Conservation (phyloP, 2,888 invertebrate species). For the Drosophila sordidula region DNA sequence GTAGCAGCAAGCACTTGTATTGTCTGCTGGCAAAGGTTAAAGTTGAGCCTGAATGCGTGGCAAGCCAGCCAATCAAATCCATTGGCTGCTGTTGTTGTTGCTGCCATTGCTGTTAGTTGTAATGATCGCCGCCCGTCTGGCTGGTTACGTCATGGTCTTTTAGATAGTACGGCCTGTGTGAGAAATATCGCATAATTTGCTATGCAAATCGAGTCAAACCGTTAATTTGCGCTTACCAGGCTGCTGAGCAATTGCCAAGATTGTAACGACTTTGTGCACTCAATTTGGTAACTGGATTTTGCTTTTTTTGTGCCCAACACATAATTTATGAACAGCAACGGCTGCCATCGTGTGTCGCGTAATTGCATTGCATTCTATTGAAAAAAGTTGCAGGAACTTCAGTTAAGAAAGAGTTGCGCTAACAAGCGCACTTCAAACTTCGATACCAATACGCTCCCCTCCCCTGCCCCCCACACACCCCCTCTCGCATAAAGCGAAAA, state of each 20-base stretch:
- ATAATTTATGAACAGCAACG: constrained; percentile 68
- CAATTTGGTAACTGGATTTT: constrained; percentile 78
- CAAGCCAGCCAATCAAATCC: constrained; percentile 36
- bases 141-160: constrained; percentile 61
- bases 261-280: constrained; percentile 71
- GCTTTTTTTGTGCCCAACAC: constrained; percentile 15
- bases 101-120: constrained; percentile 21
- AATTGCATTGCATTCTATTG: constrained; percentile 47
- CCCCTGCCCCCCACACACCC: not conserved
- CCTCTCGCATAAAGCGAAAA: constrained; percentile 52
- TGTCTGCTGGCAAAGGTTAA: constrained; percentile 61
- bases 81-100: constrained; percentile 2
- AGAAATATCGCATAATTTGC: constrained; percentile 79
- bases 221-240: constrained; percentile 69
- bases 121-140: constrained; percentile 22
- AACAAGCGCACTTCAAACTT: constrained; percentile 68
- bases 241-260: constrained; percentile 44
- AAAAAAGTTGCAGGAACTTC: constrained; percentile 69
- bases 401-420: constrained; percentile 63
- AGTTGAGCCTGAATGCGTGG: constrained; percentile 64
- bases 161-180: constrained; percentile 46
- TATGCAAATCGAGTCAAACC: constrained; percentile 79
- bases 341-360: constrained; percentile 23
- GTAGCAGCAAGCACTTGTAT: constrained; percentile 2
- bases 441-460: constrained; percentile 12